Evolutionary conservation across 2,113 vertebrate genomes (phyloP).

Genomic region (Albula goreensis): DNA sequence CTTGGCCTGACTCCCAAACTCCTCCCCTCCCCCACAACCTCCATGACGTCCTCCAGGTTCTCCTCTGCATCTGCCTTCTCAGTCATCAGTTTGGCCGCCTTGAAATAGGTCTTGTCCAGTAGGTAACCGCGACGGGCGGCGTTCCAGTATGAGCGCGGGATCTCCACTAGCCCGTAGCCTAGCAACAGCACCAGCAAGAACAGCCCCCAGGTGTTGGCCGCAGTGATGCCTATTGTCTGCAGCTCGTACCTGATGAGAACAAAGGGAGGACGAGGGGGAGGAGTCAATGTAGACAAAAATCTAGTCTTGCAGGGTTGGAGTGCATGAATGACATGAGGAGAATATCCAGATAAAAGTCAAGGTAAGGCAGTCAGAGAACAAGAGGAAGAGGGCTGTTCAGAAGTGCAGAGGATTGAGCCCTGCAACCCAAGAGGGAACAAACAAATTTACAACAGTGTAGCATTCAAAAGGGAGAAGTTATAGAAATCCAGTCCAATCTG

Average conservation of each 20-base stretch:
- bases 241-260: slow-evolving; percentile 75
- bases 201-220: slow-evolving; percentile 93
- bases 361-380: background rate
- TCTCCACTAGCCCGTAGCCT: slow-evolving; percentile 91
- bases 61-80: slow-evolving; percentile 89
- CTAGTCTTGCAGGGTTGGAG: background rate
- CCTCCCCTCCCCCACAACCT: slow-evolving; percentile 64
- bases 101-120: slow-evolving; percentile 88
- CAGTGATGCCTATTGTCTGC: slow-evolving; percentile 88
- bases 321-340: no score
- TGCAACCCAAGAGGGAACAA: background rate
- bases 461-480: background rate
- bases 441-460: background rate
- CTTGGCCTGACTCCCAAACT: background rate
- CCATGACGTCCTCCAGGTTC: slow-evolving; percentile 88
- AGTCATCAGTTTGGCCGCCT: slow-evolving; percentile 84
- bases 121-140: slow-evolving; percentile 79
- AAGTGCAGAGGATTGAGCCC: background rate
- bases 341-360: background rate
- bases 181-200: slow-evolving; percentile 89
- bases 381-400: background rate
- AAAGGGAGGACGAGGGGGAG: slow-evolving; percentile 1
- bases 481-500: no score
- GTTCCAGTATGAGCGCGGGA: slow-evolving; percentile 90
- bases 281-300: background rate